These are phyloP conservation scores for Pedicia rivosa DNA, from an alignment of 2,888 invertebrate genomes.

Conservation along the genomic window DNA sequence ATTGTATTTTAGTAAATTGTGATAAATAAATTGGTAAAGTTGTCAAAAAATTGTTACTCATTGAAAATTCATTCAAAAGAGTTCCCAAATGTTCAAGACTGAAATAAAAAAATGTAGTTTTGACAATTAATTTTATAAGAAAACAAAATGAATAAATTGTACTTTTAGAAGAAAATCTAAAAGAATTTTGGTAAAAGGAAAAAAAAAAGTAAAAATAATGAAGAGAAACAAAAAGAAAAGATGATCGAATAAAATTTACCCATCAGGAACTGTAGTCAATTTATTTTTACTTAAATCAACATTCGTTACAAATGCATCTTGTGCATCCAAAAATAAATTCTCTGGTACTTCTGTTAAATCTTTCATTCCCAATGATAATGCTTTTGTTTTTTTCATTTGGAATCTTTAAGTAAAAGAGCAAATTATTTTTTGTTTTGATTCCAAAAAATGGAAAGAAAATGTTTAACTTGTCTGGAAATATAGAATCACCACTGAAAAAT, in stretches of 20 bases:
- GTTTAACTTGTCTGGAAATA: background rate
- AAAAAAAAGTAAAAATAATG: slow-evolving; percentile 1
- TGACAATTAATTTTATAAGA: background rate
- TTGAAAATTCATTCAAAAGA: slow-evolving; percentile 45
- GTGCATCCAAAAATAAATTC: slow-evolving; percentile 52
- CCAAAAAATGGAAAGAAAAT: too few relatives aligned
- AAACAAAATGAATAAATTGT: slow-evolving; percentile 7
- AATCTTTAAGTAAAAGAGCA: slow-evolving; percentile 31
- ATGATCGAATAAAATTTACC: slow-evolving; percentile 44
- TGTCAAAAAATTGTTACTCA: slow-evolving; percentile 53
- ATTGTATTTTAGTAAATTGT: slow-evolving; percentile 44
- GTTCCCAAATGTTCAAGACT: slow-evolving; percentile 36
- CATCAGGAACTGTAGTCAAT: slow-evolving; percentile 46
- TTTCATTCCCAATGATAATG: slow-evolving; percentile 31
- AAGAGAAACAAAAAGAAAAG: too few relatives aligned
- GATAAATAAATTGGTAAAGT: slow-evolving; percentile 46
- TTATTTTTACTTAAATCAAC: slow-evolving; percentile 74
- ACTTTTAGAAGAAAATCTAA: slow-evolving; percentile 1
- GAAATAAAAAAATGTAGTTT: slow-evolving; percentile 13
- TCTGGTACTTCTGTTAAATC: slow-evolving; percentile 49
- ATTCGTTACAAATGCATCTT: slow-evolving; percentile 50
- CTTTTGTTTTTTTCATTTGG: slow-evolving; percentile 37
- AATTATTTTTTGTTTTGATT: too few relatives aligned
- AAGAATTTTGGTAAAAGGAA: background rate
- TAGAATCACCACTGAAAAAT: background rate